phyloP scores from a whole-genome alignment of 2,113 vertebrate species.

The Galbula dea region DNA sequence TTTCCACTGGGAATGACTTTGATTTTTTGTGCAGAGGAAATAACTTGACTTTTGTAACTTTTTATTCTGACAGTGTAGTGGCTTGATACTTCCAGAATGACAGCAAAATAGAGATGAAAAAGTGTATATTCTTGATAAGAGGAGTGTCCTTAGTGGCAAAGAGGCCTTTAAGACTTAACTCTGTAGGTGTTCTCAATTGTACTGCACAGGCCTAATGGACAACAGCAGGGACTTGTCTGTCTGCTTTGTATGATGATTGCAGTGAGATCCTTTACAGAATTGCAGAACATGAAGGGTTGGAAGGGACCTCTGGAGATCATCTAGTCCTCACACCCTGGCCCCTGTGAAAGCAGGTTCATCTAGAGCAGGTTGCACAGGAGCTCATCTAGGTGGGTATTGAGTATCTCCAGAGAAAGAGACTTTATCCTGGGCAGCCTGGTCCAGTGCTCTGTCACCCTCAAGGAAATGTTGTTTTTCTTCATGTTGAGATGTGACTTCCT shows the following conservation, averaged over 20 bases:
- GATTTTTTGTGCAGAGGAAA: background rate
- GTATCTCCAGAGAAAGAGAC: background rate
- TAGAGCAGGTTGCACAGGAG: background rate
- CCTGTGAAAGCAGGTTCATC: background rate
- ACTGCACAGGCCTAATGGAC: fast-evolving
- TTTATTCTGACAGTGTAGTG: background rate
- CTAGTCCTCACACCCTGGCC: background rate
- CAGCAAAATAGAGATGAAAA: background rate
- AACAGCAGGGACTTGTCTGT: background rate
- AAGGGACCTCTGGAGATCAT: background rate
- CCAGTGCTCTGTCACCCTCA: background rate
- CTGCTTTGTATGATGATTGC: background rate
- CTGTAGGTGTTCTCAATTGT: background rate
- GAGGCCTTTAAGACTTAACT: background rate
- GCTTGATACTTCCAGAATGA: background rate
- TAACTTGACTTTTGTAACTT: background rate
- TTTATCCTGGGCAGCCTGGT: background rate
- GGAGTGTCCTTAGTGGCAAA: background rate
- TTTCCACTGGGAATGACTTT: background rate
- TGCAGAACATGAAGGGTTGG: background rate
- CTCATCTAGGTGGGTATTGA: background rate
- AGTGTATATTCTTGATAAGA: background rate
- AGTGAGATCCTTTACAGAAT: background rate
- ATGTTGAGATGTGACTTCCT: background rate
- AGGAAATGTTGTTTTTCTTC: background rate